A percentile compares a stretch with the other conserved stretches of the same genome.
phyloP scores from a whole-genome alignment of 2,113 vertebrate genomes.

The Oreochromis niloticus region DNA sequence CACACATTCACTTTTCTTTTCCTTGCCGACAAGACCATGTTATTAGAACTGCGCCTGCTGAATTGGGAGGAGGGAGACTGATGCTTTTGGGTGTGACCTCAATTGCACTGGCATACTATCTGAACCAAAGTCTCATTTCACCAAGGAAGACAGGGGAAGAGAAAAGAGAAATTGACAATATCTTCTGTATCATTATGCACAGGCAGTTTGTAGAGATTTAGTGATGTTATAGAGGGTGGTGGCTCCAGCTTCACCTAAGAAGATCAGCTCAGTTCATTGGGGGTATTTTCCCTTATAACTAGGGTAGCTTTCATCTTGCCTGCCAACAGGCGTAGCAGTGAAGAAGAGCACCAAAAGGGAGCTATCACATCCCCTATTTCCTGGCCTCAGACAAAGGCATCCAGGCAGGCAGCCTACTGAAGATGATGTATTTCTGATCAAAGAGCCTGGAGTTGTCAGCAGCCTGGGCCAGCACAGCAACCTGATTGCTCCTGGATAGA shows the following conservation, averaged over 20 bases:
- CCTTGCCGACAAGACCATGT: constrained; percentile 36
- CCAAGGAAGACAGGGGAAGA: constrained; percentile 11
- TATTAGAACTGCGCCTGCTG: constrained; percentile 57
- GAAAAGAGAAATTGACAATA: constrained; percentile 60
- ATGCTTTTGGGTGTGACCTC: constrained; percentile 63
- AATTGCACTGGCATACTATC: constrained; percentile 57
- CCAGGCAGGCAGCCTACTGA: constrained; percentile 72
- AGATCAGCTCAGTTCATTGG: constrained; percentile 62
- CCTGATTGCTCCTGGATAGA: constrained; percentile 78
- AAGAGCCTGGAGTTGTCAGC: constrained; percentile 82
- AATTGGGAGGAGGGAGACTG: constrained; percentile 45
- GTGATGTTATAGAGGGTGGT: constrained; percentile 55
- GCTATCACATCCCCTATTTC: constrained; percentile 84
- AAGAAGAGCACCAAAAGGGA: constrained; percentile 80
- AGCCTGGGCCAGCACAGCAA: constrained; percentile 72
- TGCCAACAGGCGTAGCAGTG: constrained; percentile 75
- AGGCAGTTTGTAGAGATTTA: constrained; percentile 61
- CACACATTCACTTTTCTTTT: constrained; percentile 59
- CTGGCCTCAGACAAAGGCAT: constrained; percentile 85
- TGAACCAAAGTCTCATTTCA: constrained; percentile 61
- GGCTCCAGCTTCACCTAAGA: constrained; percentile 40
- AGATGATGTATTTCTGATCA: constrained; percentile 86
- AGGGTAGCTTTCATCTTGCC: constrained; percentile 86
- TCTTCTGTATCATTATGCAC: constrained; percentile 62
- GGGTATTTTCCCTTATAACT: constrained; percentile 83